Evolutionary conservation across 2,113 vertebrate species (phyloP).

Genomic region (Syngnathoides biaculeatus): DNA sequence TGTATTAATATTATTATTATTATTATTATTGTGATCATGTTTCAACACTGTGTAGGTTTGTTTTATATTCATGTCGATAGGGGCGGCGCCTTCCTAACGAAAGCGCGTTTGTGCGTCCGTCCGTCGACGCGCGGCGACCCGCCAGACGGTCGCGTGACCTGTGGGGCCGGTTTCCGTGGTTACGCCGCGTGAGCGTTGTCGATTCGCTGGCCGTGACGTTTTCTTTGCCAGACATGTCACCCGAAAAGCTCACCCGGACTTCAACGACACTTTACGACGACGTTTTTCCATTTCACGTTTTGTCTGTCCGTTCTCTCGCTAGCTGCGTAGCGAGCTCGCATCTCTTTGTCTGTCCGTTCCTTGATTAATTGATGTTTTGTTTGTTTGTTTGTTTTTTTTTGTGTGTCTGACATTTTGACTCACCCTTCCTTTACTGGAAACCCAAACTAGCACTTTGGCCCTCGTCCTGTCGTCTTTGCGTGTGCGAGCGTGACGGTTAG

Average conservation of each 20-base stretch:
- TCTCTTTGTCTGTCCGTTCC: background rate
- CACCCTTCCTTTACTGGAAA: background rate
- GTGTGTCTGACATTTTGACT: background rate
- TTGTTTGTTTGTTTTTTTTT: background rate
- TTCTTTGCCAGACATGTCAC: background rate
- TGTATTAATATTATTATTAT: background rate
- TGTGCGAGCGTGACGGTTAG: background rate
- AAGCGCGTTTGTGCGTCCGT: background rate
- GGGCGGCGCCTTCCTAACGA: background rate
- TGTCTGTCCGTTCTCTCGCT: background rate
- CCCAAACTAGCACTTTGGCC: background rate
- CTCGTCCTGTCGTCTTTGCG: background rate
- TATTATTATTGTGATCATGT: too few species aligned
- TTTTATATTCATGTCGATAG: background rate
- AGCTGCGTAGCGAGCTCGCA: background rate
- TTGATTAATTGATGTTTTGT: background rate
- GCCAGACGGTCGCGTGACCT: background rate
- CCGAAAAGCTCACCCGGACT: background rate
- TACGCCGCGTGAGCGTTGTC: background rate
- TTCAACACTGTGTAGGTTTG: constrained; percentile 3
- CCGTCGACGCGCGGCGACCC: background rate
- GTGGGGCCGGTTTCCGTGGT: background rate
- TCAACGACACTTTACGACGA: background rate
- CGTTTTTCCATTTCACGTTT: background rate
- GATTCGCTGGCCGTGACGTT: background rate